Conservation (phyloP, 1,140 invertebrate species). For the Eumaeus atala region DNA sequence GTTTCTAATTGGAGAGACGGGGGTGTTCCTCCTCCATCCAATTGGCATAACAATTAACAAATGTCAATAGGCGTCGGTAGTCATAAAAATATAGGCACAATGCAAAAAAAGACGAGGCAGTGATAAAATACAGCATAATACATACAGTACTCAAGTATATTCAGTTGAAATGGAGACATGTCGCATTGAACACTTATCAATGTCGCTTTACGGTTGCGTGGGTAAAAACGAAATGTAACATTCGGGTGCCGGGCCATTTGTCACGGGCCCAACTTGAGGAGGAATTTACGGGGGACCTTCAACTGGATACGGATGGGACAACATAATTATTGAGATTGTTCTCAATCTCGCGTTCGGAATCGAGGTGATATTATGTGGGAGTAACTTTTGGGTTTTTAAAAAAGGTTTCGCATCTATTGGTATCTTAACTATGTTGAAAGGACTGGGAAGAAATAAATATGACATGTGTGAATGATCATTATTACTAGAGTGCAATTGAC, state of each 20-base stretch:
- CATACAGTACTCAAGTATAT: neutral
- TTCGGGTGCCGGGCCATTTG: slow-evolving; percentile 39
- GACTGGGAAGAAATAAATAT: too few species aligned
- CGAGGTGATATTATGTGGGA: neutral
- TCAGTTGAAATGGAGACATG: slow-evolving; percentile 41
- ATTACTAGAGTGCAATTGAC: too few species aligned
- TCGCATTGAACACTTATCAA: slow-evolving; percentile 54
- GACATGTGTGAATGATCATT: too few species aligned
- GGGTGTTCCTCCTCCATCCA: too few species aligned
- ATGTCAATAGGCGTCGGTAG: too few species aligned
- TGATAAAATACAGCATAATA: too few species aligned
- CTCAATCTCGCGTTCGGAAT: slow-evolving; percentile 1
- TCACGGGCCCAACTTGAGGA: slow-evolving; percentile 43
- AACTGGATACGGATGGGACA: slow-evolving; percentile 11
- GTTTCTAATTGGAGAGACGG: too few species aligned
- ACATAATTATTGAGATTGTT: slow-evolving; percentile 15
- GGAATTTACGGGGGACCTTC: slow-evolving; percentile 34
- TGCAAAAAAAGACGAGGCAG: too few species aligned
- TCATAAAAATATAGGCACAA: too few species aligned
- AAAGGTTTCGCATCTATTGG: neutral
- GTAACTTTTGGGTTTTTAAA: neutral
- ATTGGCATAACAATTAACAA: too few species aligned
- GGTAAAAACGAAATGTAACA: slow-evolving; percentile 46
- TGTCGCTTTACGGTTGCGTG: slow-evolving; percentile 44
- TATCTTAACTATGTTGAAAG: neutral